Conservation (phyloP, 2,113 vertebrate genomes). For the Empidonax traillii region DNA sequence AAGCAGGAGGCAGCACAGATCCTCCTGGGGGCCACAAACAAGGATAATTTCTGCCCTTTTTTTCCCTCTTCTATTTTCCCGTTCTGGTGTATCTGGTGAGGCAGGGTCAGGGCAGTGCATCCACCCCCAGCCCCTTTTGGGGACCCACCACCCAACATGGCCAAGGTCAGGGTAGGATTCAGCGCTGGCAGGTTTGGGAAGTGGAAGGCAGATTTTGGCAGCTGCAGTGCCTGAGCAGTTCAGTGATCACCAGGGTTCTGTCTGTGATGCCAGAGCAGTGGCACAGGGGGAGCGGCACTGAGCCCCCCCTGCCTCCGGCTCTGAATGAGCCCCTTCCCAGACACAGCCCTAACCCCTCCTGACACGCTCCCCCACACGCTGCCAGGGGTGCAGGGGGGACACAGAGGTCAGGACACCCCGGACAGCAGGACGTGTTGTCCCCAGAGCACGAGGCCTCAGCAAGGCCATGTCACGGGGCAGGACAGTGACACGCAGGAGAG, state of each 20-base stretch:
- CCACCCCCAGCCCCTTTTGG: too few species aligned
- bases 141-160: neutral
- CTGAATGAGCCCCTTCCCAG: neutral
- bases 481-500: neutral
- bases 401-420: accelerated
- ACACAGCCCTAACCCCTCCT: neutral
- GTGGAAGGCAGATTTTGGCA: neutral
- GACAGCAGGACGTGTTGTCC: neutral
- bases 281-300: neutral
- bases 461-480: accelerated
- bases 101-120: neutral
- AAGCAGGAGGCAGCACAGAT: neutral
- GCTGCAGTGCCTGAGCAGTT: neutral
- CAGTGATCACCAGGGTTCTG: neutral
- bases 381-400: neutral
- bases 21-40: neutral
- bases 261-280: neutral
- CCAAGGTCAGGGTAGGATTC: neutral
- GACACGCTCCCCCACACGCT: neutral
- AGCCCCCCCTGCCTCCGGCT: neutral
- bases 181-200: neutral
- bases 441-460: neutral
- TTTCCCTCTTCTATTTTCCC: neutral
- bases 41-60: neutral
- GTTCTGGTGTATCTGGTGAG: accelerated